Conservation (phyloP, 2,888 invertebrate genomes). For the Fragum whitleyi region DNA sequence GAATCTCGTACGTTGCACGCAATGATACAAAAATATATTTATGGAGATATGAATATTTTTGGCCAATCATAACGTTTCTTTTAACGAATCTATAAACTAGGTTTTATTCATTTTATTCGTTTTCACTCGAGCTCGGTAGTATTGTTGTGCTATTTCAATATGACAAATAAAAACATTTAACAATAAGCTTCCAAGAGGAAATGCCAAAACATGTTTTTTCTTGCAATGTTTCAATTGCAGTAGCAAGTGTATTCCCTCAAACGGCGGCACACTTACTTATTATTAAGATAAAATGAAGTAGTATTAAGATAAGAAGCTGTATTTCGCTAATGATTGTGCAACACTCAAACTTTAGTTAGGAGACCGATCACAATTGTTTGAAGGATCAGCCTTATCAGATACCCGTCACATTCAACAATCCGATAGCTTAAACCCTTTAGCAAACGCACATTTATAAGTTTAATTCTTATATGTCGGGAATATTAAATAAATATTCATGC, state of each 20-base stretch:
- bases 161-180: too few species aligned
- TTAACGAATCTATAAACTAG: too few species aligned
- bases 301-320: background rate
- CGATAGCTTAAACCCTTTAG: slow-evolving; percentile 9
- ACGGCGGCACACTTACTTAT: background rate
- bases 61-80: too few species aligned
- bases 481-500: too few species aligned
- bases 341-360: background rate
- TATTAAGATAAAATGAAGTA: slow-evolving; percentile 1
- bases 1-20: too few species aligned
- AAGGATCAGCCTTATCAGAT: background rate
- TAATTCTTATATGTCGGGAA: too few species aligned
- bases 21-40: too few species aligned
- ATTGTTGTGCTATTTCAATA: too few species aligned
- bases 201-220: background rate
- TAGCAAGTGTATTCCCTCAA: background rate
- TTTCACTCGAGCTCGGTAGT: too few species aligned
- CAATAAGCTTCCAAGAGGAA: too few species aligned
- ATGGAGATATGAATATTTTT: too few species aligned
- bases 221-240: background rate
- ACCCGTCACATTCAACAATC: slow-evolving; percentile 17
- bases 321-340: background rate
- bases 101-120: too few species aligned
- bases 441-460: background rate
- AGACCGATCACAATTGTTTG: slow-evolving; percentile 13